Evolutionary conservation across 2,888 invertebrate genomes (phyloP).

Genomic region (Embidobia sp.): DNA sequence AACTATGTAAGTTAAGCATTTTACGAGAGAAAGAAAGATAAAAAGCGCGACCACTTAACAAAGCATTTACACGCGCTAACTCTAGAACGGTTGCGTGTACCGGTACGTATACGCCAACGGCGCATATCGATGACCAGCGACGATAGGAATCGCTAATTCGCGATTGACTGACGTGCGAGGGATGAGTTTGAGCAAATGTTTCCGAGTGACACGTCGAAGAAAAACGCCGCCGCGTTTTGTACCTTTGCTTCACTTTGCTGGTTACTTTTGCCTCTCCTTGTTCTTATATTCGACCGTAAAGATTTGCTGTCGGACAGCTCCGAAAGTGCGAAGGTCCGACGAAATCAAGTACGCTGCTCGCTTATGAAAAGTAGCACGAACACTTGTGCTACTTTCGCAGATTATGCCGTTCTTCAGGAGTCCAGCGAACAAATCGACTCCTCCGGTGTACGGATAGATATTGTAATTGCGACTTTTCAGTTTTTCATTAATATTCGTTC

Average conservation of each 20-base stretch:
- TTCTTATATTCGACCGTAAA: slow-evolving; percentile 30
- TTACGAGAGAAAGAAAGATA: slow-evolving; percentile 46
- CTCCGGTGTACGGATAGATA: slow-evolving; percentile 14
- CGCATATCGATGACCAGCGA: slow-evolving; percentile 17
- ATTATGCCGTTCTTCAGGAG: slow-evolving; percentile 47
- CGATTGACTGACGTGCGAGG: slow-evolving; percentile 2
- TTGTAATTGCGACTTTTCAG: too few relatives aligned
- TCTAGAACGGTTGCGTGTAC: slow-evolving; percentile 30
- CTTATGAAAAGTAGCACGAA: slow-evolving; percentile 60
- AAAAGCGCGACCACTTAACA: slow-evolving; percentile 42
- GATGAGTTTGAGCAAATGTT: slow-evolving; percentile 27
- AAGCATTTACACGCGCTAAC: slow-evolving; percentile 26
- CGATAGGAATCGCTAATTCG: slow-evolving; percentile 26
- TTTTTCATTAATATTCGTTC: too few relatives aligned
- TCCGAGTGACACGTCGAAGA: too few relatives aligned
- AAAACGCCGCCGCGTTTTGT: slow-evolving; percentile 11
- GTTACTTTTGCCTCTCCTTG: slow-evolving; percentile 17
- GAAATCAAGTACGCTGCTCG: slow-evolving; percentile 38
- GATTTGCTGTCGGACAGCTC: slow-evolving; percentile 30
- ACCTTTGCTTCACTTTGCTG: slow-evolving; percentile 18
- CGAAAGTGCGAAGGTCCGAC: slow-evolving; percentile 39
- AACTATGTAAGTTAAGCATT: slow-evolving; percentile 40
- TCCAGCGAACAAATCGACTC: slow-evolving; percentile 23
- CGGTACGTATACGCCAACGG: slow-evolving; percentile 8
- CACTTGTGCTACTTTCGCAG: slow-evolving; percentile 56